Evolutionary conservation across 2,113 vertebrate species (phyloP), one percentile per base, ranked within the genome.

Genomic region (Cebidichthys violaceus): DNA sequence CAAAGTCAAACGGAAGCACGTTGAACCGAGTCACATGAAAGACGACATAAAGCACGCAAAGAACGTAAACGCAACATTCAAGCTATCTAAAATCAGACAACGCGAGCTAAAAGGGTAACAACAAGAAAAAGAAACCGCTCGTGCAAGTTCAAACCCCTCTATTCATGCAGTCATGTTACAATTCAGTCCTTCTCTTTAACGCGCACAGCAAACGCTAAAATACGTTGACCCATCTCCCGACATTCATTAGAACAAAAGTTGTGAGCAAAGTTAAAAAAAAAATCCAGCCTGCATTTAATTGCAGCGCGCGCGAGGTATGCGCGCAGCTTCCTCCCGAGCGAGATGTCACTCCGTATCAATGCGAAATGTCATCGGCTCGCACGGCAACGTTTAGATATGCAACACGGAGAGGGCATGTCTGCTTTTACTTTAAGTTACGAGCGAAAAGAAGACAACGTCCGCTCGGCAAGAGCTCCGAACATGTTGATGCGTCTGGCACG

Each of bases 311-410:
- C 73, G 77, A 79, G 66, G 14, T 65, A 9, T 20, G 83, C 77
- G 75, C 79, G 4, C 86, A 1, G 55, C 47, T 52, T 31, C 24
- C 27, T 60, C 24, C 39, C 43, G 27, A 82, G 81, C 70, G 82
- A 86, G 59, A 54, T 83, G 89, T 88, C 89, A 83, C 50, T 57
- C 75, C 37, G 75, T 62, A 71, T 75, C 84, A 72, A 54, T 60
- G 87, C 72, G 33, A 86, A 59, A 84, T 91, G 89, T 80, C 88
- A 87, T 47, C 83, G 61, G 59, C 88, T 87, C 77, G 9, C 24
- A 54, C 6, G 9, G 72, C 74, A 24, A 13, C 55, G 9, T 33
- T 33, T 33, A 33, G 33, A 33, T 33, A 33, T 33, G 33, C 33
- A 33, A 33, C 33, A 33, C 33, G 33, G 33, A 43, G n/a, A 14